phyloP scores from a whole-genome alignment of 2,113 vertebrate species.

The Laterallus jamaicensis region DNA sequence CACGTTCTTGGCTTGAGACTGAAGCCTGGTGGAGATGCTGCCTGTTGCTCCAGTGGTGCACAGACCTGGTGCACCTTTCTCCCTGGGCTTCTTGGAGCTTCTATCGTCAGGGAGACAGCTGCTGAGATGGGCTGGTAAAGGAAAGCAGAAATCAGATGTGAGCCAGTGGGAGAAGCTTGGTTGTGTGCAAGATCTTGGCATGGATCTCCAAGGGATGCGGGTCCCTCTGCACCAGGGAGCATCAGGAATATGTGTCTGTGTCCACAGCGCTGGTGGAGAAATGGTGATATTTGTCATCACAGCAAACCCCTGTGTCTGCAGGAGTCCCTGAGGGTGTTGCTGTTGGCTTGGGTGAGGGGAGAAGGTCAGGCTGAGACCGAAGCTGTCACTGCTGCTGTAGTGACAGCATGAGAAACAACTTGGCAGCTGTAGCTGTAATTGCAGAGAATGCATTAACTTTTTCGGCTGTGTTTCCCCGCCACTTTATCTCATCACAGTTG shows the following conservation, averaged over 20 bases:
- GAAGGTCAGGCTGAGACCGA: neutral
- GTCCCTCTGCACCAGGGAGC: neutral
- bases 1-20: fast-evolving
- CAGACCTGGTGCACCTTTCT: neutral
- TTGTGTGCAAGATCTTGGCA: neutral
- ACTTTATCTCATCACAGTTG: neutral
- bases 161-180: neutral
- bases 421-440: conserved; percentile 19
- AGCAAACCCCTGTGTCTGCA: neutral
- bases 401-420: neutral
- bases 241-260: fast-evolving
- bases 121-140: neutral
- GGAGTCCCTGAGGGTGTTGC: fast-evolving
- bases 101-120: neutral
- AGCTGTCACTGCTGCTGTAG: neutral
- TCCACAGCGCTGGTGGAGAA: neutral
- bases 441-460: neutral
- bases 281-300: fast-evolving
- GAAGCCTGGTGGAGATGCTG: fast-evolving
- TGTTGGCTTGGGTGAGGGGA: neutral
- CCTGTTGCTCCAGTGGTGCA: neutral
- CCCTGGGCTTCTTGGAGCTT: neutral
- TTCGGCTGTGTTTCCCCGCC: neutral
- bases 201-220: fast-evolving
- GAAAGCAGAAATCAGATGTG: fast-evolving